Evolutionary conservation across 1,140 invertebrate species (phyloP).

Genomic region (Nephotettix cincticeps): DNA sequence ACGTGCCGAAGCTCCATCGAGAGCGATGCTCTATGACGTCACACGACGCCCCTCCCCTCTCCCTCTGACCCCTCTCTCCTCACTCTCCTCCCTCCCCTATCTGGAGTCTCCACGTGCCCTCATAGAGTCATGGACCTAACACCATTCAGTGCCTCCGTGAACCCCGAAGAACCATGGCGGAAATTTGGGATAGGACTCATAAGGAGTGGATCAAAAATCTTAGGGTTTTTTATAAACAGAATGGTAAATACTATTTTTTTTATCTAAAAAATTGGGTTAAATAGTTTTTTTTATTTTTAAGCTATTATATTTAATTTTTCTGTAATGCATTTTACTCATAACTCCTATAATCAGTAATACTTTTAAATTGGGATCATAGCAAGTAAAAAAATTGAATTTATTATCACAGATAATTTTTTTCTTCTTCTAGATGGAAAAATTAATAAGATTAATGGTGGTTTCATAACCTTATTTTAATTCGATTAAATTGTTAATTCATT

Average conservation of each 20-base stretch:
- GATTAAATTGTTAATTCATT: too few species aligned
- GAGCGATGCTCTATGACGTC: slow-evolving; percentile 32
- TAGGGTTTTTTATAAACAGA: slow-evolving; percentile 31
- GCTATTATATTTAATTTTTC: too few species aligned
- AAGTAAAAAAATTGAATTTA: too few species aligned
- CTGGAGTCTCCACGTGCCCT: slow-evolving; percentile 34
- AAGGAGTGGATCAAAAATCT: slow-evolving; percentile 46
- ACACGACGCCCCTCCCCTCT: slow-evolving; percentile 28
- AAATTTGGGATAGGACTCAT: slow-evolving; percentile 40
- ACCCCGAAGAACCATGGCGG: slow-evolving; percentile 36
- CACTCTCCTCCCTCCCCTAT: slow-evolving; percentile 30
- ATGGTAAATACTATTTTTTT: slow-evolving; percentile 26
- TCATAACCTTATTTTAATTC: too few species aligned
- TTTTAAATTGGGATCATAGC: too few species aligned
- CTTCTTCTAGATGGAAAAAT: too few species aligned
- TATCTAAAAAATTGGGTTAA: too few species aligned
- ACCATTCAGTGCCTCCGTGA: slow-evolving; percentile 31
- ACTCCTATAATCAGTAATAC: too few species aligned
- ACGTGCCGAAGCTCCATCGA: slow-evolving; percentile 25
- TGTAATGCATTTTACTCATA: too few species aligned
- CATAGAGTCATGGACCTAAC: slow-evolving; percentile 30
- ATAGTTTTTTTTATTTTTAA: too few species aligned
- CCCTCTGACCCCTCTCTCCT: slow-evolving; percentile 23
- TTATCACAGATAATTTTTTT: too few species aligned
- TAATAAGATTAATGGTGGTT: too few species aligned